Percentiles rank a stretch among this genome's conserved stretches.
Evolutionary conservation across 2,797 vertebrate genomes (phyloP).

Genomic region (Sebastes diaconus): DNA sequence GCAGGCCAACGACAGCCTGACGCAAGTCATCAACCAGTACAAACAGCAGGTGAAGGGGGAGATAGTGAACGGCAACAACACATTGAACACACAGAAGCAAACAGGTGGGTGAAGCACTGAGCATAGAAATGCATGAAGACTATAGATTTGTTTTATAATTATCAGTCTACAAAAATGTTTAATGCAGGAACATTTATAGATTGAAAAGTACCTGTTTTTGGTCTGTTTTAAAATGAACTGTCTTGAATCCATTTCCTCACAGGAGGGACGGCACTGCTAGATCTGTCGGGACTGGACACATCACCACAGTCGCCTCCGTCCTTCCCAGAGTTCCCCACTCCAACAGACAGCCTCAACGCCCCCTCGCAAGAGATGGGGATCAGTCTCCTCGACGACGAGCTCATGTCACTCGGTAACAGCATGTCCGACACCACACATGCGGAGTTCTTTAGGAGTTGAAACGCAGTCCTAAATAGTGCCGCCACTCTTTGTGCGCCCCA

Average conservation of each 20-base stretch:
- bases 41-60: slow-evolving; percentile 94
- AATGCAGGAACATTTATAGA: neutral
- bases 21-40: slow-evolving; percentile 96
- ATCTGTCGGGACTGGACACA: slow-evolving; percentile 93
- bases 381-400: slow-evolving; percentile 96
- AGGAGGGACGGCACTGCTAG: slow-evolving; percentile 88
- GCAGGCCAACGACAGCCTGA: slow-evolving; percentile 97
- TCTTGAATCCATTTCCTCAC: slow-evolving; percentile 1
- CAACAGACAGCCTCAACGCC: slow-evolving; percentile 71
- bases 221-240: neutral
- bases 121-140: too few relatives aligned
- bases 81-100: slow-evolving; percentile 61
- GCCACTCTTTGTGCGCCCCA: neutral
- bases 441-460: neutral
- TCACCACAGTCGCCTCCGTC: slow-evolving; percentile 83
- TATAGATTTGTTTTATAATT: fast-evolving
- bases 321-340: slow-evolving; percentile 85
- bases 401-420: slow-evolving; percentile 95
- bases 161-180: neutral
- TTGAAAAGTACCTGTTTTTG: neutral
- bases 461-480: neutral
- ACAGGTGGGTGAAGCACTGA: slow-evolving; percentile 37
- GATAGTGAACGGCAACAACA: slow-evolving; percentile 90
- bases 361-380: slow-evolving; percentile 85
- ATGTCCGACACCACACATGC: neutral